Evolutionary conservation across 2,888 invertebrate species (phyloP), one percentile per base, ranked within the genome.

Genomic region (Nezara viridula): DNA sequence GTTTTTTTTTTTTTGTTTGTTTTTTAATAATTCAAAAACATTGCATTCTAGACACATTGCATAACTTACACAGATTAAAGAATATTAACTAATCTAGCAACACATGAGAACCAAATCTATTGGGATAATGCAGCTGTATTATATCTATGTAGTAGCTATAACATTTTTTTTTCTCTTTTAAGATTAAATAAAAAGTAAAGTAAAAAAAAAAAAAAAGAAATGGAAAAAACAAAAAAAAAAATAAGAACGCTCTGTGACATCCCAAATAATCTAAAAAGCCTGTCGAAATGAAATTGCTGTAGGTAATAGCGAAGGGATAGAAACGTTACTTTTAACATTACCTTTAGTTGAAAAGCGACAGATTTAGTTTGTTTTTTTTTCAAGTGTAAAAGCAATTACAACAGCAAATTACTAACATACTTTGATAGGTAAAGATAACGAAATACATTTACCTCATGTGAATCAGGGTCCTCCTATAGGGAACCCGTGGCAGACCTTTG

Each of bases 391-490:
- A 66, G 66, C 66, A 32, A 32, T 32, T 32, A 66, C 66, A 66
- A 66, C 66, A 66, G 66, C 66, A 66, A 66, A 66, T 66, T 66
- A 66, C 66, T 66, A 81, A 81, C 81, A 81, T 81, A 44, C 81
- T 81, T 81, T 81, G 40, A 81, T n/a, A 44, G 40, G 27, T 81
- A 44, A 81, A 44, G 81, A 81, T 40, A 81, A 44, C 44, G 81
- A 81, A 81, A 81, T 81, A 14, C 40, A 81, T 10, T 81, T 81
- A 81, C 81, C 81, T 81, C 81, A 81, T 81, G 81, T 81, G 81
- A 81, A n/a, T 44, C 81, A n/a, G 81, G 81, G 44, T 81, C 81
- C 81, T 81, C 81, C 81, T 81, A 81, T 81, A 44, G 81, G 81
- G 81, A 81, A 81, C 81, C 81, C 44, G 81, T 44, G 40, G 81